A percentile compares a stretch with the other conserved stretches of the same genome.
Conservation (phyloP, 35 echinoderm and acorn worm genomes). For the Ophioderma brevispina region DNA sequence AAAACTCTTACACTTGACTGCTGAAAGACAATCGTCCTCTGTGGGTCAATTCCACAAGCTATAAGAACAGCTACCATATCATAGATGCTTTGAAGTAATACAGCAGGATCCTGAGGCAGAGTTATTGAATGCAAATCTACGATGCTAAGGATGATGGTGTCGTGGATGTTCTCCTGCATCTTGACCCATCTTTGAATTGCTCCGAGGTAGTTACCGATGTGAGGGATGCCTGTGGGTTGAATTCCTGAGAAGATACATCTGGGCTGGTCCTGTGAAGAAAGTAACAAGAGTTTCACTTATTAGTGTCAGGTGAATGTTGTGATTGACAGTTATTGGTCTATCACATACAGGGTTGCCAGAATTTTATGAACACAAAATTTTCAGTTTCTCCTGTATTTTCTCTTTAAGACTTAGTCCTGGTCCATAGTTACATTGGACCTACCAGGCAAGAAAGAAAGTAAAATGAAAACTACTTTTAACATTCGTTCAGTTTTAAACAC, state of each 20-base stretch:
- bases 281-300: too few relatives aligned
- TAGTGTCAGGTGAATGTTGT: too few relatives aligned
- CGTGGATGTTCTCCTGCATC: slow-evolving; percentile 57
- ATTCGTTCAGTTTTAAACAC: too few relatives aligned
- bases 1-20: slow-evolving; percentile 84
- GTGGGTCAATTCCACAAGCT: slow-evolving; percentile 87
- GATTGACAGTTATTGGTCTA: too few relatives aligned
- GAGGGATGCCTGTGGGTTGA: slow-evolving; percentile 94
- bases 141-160: slow-evolving; percentile 72
- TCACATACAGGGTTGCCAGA: too few relatives aligned
- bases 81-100: slow-evolving; percentile 60
- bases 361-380: too few relatives aligned
- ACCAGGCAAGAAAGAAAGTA: too few relatives aligned
- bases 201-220: slow-evolving; percentile 94
- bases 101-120: slow-evolving; percentile 82
- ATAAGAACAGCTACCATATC: slow-evolving; percentile 76
- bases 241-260: slow-evolving; percentile 89
- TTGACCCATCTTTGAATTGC: slow-evolving; percentile 89
- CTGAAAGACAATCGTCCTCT: slow-evolving; percentile 85
- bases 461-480: too few relatives aligned
- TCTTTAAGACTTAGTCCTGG: too few relatives aligned
- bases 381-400: too few relatives aligned
- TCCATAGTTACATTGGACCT: too few relatives aligned
- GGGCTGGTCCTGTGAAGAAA: not conserved
- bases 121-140: slow-evolving; percentile 93